Evolutionary conservation across 2,797 vertebrate genomes (phyloP).

Genomic region (Trematomus bernacchii): DNA sequence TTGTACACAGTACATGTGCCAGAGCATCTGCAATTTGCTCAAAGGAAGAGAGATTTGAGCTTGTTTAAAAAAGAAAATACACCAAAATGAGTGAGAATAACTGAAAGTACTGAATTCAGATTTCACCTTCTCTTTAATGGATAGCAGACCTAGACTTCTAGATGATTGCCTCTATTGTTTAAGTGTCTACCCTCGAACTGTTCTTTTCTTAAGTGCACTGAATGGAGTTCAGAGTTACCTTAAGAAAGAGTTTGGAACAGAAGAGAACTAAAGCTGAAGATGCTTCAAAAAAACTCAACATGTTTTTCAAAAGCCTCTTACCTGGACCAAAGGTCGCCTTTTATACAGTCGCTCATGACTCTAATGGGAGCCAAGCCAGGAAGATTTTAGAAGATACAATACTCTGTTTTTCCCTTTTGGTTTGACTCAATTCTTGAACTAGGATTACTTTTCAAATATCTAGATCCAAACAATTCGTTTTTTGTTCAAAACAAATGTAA

Average conservation of each 20-base stretch:
- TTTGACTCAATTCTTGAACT: no score
- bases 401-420: not conserved
- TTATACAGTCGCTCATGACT: constrained; percentile 6
- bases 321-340: constrained; percentile 23
- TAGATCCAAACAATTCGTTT: no score
- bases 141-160: constrained; percentile 10
- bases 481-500: no score
- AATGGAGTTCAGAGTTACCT: constrained; percentile 24
- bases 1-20: no score
- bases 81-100: no score
- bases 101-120: not conserved
- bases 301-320: constrained; percentile 3
- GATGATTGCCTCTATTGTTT: constrained; percentile 18
- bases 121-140: not conserved
- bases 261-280: not conserved
- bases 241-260: constrained; percentile 6
- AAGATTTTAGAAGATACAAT: not conserved
- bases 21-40: no score
- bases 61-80: no score
- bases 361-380: constrained; percentile 33
- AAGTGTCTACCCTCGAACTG: constrained; percentile 19
- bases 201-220: constrained; percentile 18
- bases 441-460: no score
- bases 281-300: constrained; percentile 17
- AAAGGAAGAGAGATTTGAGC: no score